A percentile compares a stretch with the other conserved stretches of the same genome.
phyloP scores from a whole-genome alignment of 2,797 vertebrate species.

The Hirundo rustica region DNA sequence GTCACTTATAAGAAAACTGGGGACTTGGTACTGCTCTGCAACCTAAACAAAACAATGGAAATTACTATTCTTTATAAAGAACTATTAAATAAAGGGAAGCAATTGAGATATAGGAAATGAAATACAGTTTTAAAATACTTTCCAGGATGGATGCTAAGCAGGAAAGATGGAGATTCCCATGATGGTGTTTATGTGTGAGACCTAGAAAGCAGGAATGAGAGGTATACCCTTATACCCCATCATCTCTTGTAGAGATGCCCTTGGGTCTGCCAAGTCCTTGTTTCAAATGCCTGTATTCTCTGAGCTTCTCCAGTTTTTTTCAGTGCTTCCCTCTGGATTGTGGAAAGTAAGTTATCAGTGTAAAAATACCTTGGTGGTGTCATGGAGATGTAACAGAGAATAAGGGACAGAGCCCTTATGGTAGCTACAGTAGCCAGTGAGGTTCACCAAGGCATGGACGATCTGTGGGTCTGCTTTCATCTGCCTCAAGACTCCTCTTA shows the following conservation, averaged over 20 bases:
- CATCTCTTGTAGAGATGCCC: background rate
- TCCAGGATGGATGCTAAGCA: background rate
- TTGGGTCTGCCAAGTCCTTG: background rate
- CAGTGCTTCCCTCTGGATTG: background rate
- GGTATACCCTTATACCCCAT: background rate
- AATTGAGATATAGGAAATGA: background rate
- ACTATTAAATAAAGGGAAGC: background rate
- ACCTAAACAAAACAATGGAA: background rate
- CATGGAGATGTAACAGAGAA: background rate
- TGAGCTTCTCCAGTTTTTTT: background rate
- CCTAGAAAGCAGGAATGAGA: background rate
- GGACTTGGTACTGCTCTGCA: background rate
- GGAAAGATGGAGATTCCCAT: background rate
- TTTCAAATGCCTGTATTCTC: background rate
- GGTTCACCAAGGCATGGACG: background rate
- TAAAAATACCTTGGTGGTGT: accelerated
- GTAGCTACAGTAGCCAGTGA: background rate
- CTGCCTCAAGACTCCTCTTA: background rate
- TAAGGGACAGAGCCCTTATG: background rate
- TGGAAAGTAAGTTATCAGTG: background rate
- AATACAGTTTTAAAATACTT: background rate
- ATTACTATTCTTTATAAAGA: background rate
- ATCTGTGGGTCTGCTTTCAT: background rate
- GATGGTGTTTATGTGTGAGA: background rate
- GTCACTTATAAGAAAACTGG: background rate